Evolutionary conservation across 2,113 vertebrate species (phyloP), one percentile per base, ranked within the genome.

Genomic region (Alethe castanea): DNA sequence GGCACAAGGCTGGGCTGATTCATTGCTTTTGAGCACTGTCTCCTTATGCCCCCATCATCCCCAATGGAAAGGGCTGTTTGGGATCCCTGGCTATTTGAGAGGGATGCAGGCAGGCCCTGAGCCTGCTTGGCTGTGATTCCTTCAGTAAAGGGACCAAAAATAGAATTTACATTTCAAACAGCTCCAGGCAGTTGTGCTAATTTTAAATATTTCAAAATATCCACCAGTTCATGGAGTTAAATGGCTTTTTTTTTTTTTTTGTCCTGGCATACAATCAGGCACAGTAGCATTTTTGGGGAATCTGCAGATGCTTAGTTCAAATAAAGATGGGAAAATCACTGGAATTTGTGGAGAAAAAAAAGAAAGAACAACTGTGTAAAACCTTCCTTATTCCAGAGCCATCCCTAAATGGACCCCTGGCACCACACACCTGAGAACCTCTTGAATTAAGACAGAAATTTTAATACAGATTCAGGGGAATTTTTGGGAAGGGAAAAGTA

Each of bases 341-440:
- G 67, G 44, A 35, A 82, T 25, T 29, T 2, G 11, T 33, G 13
- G 35, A 25, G 45, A 14, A 35, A 35, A 35, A 45, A 40, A 38
- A 33, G 29, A 12, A 45, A n/a, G n/a, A 86, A 69, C 1, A 0
- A 17, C 2, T 8, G 13, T 29, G 12, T 81, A 57, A 92, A 73
- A 15, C 35, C 33, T 44, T 31, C 17, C 6, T 59, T 48, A 28
- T 42, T 44, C 44, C 52, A 29, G 62, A 83, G 12, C 14, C 3
- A 2, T 45, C 20, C 17, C 2, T 17, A 35, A 38, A 29, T 20
- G 20, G 52, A 25, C 25, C 12, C 3, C 6, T 1, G 1, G 2
- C 31, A 16, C 8, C 28, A 1, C 36, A 42, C 23, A 57, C 17
- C 26, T 47, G 40, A 56, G 20, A 48, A 22, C 28, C 48, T 64